Evolutionary conservation across 2,797 vertebrate genomes (phyloP), one percentile per base, ranked within the genome.

Genomic region (Melanogrammus aeglefinus): DNA sequence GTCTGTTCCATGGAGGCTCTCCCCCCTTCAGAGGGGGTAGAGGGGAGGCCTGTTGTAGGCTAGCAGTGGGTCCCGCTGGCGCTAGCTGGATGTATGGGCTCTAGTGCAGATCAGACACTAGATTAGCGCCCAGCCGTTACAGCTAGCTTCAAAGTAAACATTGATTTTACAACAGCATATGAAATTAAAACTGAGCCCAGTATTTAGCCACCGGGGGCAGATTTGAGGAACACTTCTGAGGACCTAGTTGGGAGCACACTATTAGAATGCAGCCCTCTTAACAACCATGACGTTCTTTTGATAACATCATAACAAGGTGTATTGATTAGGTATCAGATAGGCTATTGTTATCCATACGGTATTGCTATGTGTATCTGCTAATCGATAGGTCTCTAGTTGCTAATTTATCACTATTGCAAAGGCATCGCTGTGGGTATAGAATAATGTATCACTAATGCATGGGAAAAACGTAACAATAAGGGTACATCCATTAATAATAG

Each of bases 91-190:
- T 63, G 8, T 63, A 24, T 24, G 57, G 63, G n/a, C 63, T 66
- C n/a, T 24, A n/a, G n/a, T 24, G 63, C 77, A 87, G 85, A 88
- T 88, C 80, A 73, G 74, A 80, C 78, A 84, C 87, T 86, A 87
- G 87, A 91, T 88, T 88, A 91, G 82, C 77, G 77, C 88, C 86
- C 47, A 35, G 76, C 76, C 83, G 80, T 82, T 83, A 84, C 83
- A 72, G 83, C 47, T 41, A 69, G 16, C 27, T 63, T 66, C 66
- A 8, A 76, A 78, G 83, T 90, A 93, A 92, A 89, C 83, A 92
- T 93, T 88, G 92, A 93, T 94, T 93, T 92, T 91, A 89, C 84
- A 90, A 86, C 88, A 88, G 85, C 89, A 87, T 78, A 86, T 86
- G 83, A 90, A 90, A 92, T 92, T 93, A 92, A 92, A 93, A 92